Evolutionary conservation across 2,113 vertebrate species (phyloP), one percentile per base, ranked within the genome.

Genomic region (Triplophysa dalaica): DNA sequence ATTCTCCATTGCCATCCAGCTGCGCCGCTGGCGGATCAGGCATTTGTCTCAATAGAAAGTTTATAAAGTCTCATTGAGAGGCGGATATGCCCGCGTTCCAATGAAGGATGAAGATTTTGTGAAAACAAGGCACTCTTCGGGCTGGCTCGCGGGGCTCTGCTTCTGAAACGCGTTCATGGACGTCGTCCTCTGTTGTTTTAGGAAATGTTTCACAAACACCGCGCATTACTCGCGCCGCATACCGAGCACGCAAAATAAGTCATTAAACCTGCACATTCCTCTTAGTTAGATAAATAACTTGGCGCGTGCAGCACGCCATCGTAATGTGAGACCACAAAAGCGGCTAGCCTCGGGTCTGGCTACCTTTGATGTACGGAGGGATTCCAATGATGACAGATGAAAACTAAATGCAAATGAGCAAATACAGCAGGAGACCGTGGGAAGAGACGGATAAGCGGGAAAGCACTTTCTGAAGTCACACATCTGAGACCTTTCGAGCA

Each of bases 321-420:
- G 9, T 22, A 79, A 75, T 24, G 62, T 70, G 48, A 41, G 4
- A 14, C 60, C 62, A 45, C 41, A 33, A 54, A 61, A 24, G 12
- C 10, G 9, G 22, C 79, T 88, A 84, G 87, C 88, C 77, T 60
- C 58, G 45, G 87, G 88, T 86, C 86, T 82, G 68, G 81, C 80
- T 85, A 81, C 83, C 88, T 52, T 88, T 89, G 69, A 78, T 48
- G 68, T 65, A 48, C 45, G 38, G 70, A 50, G 68, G 75, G 24
- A 81, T 88, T 87, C 84, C 85, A 82, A 88, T 86, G 83, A 88
- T 89, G 85, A 88, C 86, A 88, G 87, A 88, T 87, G 82, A 89
- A 87, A 89, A 88, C 87, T 87, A 81, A 86, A 90, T 89, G 87
- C 89, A 88, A 92, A 91, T 83, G 81, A 91, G 87, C 84, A 79